Base-by-base conservation (phyloP, 2,113 vertebrate species). In the Brachirus orientalis region DNA sequence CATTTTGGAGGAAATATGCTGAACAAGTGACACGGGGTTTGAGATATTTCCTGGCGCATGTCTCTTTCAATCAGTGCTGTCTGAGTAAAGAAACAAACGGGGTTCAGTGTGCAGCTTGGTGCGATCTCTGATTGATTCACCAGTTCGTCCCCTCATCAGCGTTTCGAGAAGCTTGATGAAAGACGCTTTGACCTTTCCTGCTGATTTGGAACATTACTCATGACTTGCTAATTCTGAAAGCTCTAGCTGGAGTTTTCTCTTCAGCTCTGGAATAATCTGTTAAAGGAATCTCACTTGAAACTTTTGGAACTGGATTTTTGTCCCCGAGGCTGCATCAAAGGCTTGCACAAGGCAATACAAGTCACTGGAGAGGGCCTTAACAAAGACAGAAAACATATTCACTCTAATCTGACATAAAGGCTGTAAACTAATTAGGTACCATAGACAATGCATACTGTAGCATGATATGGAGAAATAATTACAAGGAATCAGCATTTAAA, bases 161-260 rank as follows among this genome's bases (percentile, higher is more conserved):
- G 18, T 77, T 64, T 60, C 28, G 19, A 68, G 45, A 43, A 74
- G 57, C 6, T 79, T 71, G 81, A 79, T 77, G 82, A 84, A 82
- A 83, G 70, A 75, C 16, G 45, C 56, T 35, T 52, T 81, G 84
- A 86, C 77, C 79, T 81, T 35, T 66, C 78, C 63, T 50, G 45
- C 62, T 72, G 72, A 83, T 82, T 86, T 84, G 74, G 79, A 89
- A 75, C 70, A 63, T 75, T 55, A 69, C 47, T 83, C 81, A 82
- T 74, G 57, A 48, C 28, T 62, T 36, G 54, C 45, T 45, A 52
- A 66, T 86, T 64, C 44, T 60, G 22, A 63, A 75, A 53, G 41
- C 55, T 58, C 46, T 44, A 44, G 20, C 28, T 83, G 50, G 60
- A 82, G 62, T 65, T 67, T 75, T 56, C 41, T 59, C 35, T 50